Percentiles rank a stretch among this genome's conserved stretches.
Conservation (phyloP, 1,140 invertebrate species). For the Drosophila santomea region DNA sequence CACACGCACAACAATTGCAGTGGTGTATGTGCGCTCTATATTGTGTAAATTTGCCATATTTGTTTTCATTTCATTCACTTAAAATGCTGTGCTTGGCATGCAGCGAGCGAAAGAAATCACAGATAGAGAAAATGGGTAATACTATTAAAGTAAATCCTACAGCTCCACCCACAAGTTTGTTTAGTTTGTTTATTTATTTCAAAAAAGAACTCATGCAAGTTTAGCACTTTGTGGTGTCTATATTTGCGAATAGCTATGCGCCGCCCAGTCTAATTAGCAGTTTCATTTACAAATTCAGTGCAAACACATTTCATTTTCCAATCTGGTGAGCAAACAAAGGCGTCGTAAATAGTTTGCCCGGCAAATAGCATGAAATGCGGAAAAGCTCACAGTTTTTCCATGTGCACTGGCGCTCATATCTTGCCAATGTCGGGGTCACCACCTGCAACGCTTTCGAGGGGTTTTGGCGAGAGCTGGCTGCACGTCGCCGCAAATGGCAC, state of each 20-base stretch:
- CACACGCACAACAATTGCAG: constrained; percentile 24
- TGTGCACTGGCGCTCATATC: constrained; percentile 7
- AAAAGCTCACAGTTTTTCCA: constrained; percentile 6
- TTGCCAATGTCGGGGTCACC: constrained; percentile 14
- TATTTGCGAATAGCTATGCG: not conserved
- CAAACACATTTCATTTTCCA: not conserved
- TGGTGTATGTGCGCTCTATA: constrained; percentile 19
- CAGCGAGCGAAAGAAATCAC: constrained; percentile 12
- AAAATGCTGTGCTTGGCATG: constrained; percentile 67
- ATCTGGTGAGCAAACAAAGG: not conserved
- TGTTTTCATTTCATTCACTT: constrained; percentile 80
- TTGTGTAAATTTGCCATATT: constrained; percentile 77
- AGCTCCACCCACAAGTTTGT: not conserved
- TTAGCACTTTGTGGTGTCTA: not conserved
- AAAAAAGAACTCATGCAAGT: too few relatives aligned
- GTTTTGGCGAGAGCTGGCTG: constrained; percentile 7
- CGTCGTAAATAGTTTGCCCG: not conserved
- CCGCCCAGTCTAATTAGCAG: not conserved
- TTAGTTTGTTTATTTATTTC: not conserved
- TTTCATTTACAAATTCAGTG: not conserved
- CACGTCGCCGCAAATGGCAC: constrained; percentile 67
- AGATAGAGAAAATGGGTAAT: not conserved
- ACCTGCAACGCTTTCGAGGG: constrained; percentile 28
- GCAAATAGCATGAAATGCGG: not conserved
- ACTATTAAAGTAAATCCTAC: too few relatives aligned